A percentile compares a stretch with the other conserved stretches of the same genome.
These are phyloP conservation scores for Clarias gariepinus DNA, from an alignment of 2,113 vertebrate genomes.

Conservation along the genomic window DNA sequence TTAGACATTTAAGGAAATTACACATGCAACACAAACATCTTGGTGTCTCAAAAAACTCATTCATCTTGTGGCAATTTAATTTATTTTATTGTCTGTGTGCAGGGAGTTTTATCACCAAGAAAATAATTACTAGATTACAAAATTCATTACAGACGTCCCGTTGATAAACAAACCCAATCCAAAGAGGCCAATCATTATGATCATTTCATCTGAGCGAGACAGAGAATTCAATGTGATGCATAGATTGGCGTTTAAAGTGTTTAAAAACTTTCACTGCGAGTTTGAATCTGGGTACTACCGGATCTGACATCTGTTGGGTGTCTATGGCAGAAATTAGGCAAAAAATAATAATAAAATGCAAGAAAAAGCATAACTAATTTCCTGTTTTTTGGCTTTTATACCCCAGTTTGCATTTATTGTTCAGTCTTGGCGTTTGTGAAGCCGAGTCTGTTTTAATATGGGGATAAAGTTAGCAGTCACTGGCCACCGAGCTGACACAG, in stretches of 20 bases:
- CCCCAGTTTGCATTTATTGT: too few relatives aligned
- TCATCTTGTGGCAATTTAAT: not conserved
- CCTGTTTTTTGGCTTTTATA: too few relatives aligned
- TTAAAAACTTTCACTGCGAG: not conserved
- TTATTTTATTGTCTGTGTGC: not conserved
- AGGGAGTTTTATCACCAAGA: not conserved
- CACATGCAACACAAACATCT: not conserved
- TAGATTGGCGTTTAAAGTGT: not conserved
- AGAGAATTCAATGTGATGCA: not conserved
- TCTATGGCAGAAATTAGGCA: too few relatives aligned
- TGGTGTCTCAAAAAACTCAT: not conserved
- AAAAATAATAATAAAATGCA: too few relatives aligned
- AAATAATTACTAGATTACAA: not conserved
- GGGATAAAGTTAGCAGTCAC: too few relatives aligned
- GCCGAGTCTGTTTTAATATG: too few relatives aligned
- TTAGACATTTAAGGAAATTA: not conserved
- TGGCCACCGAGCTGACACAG: too few relatives aligned
- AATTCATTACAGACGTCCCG: not conserved
- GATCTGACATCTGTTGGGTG: not conserved
- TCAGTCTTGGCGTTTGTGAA: too few relatives aligned
- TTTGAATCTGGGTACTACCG: not conserved
- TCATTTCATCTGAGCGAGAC: not conserved
- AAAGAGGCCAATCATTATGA: not conserved
- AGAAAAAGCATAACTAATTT: too few relatives aligned
- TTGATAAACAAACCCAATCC: not conserved